These are phyloP conservation scores for Tenebrosternarchus preto DNA, from an alignment of 2,113 vertebrate genomes.

Conservation along the genomic window DNA sequence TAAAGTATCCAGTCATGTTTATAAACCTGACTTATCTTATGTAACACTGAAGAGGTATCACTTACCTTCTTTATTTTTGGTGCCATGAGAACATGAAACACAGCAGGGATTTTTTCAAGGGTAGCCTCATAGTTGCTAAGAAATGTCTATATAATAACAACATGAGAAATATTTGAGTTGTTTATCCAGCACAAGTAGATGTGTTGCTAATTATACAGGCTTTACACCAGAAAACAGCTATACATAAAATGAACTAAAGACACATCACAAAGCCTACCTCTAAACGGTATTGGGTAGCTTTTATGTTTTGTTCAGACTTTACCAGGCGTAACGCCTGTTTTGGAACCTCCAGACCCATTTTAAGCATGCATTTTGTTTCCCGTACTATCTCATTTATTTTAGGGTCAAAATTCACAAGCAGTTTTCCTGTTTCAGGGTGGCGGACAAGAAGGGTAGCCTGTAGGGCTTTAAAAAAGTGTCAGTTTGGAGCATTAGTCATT, in stretches of 20 bases:
- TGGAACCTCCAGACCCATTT: conserved; percentile 80
- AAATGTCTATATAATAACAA: conserved; percentile 67
- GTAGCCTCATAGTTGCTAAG: conserved; percentile 75
- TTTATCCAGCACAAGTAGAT: neutral
- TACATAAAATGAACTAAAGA: neutral
- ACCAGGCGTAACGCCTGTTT: conserved; percentile 74
- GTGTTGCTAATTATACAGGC: neutral
- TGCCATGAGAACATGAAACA: conserved; percentile 75
- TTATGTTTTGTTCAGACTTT: conserved; percentile 72
- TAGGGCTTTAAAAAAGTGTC: conserved; percentile 67
- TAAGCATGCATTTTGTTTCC: conserved; percentile 82
- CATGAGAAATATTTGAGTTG: neutral
- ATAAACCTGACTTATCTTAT: conserved; percentile 64
- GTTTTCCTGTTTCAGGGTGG: conserved; percentile 74
- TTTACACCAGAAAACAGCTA: neutral
- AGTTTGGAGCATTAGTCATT: neutral
- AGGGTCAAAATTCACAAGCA: conserved; percentile 82
- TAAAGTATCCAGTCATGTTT: neutral
- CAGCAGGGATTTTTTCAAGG: conserved; percentile 70
- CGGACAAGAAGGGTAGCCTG: conserved; percentile 75
- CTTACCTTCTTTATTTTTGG: conserved; percentile 71
- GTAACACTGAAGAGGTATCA: conserved; percentile 6
- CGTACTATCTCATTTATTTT: conserved; percentile 76
- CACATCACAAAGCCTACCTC: conserved; percentile 68
- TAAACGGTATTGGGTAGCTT: conserved; percentile 66